These are phyloP conservation scores for Albula goreensis DNA, from an alignment of 2,113 vertebrate species.

Conservation along the genomic window DNA sequence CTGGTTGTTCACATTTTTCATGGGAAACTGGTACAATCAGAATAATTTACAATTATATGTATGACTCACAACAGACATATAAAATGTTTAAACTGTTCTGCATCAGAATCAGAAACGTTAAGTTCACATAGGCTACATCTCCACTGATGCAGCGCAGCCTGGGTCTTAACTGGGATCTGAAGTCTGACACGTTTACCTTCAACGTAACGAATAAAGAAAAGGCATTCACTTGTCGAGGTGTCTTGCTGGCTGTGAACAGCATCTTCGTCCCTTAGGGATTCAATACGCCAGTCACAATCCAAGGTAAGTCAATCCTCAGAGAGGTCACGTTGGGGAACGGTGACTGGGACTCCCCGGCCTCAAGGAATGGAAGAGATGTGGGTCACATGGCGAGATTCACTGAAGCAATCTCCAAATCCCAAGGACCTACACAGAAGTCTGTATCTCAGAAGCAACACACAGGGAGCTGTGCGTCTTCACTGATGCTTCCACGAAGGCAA, in stretches of 20 bases:
- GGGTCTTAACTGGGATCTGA: slow-evolving; percentile 19
- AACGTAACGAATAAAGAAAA: slow-evolving; percentile 14
- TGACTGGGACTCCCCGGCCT: slow-evolving; percentile 9
- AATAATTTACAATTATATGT: too few species aligned
- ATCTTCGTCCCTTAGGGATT: slow-evolving; percentile 23
- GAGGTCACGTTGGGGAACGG: slow-evolving; percentile 1
- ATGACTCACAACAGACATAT: too few species aligned
- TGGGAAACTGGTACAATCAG: too few species aligned
- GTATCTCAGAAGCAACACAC: neutral
- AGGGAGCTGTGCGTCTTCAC: slow-evolving; percentile 21
- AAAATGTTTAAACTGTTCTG: too few species aligned
- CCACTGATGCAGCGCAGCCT: neutral
- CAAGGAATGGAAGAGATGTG: neutral
- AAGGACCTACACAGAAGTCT: slow-evolving; percentile 6
- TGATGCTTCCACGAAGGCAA: slow-evolving; percentile 27
- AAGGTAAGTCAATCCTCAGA: slow-evolving; percentile 29
- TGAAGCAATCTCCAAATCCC: slow-evolving; percentile 21
- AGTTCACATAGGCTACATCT: too few species aligned
- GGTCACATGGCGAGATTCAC: slow-evolving; percentile 16
- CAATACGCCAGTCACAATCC: slow-evolving; percentile 29
- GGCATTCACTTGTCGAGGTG: slow-evolving; percentile 22
- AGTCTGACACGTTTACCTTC: slow-evolving; percentile 29
- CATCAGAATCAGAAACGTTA: too few species aligned
- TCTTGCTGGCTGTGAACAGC: slow-evolving; percentile 27
- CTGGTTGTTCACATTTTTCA: too few species aligned